Conservation (phyloP, 1,140 invertebrate species). For the Apocrypta bakeri region DNA sequence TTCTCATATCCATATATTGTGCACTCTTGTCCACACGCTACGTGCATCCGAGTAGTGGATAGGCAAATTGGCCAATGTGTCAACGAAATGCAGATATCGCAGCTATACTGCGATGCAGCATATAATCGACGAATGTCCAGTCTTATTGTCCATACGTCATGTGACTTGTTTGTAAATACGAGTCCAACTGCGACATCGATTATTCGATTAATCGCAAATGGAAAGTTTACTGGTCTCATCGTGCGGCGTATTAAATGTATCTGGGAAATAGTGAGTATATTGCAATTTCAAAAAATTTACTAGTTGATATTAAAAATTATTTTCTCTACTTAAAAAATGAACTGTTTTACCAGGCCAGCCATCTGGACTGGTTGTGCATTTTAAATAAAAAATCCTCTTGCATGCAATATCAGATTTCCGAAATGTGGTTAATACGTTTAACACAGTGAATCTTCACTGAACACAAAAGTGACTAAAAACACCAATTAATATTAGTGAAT, state of each 20-base stretch:
- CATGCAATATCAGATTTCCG: no score
- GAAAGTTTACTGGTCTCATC: neutral
- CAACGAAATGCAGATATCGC: neutral
- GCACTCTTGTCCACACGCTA: neutral
- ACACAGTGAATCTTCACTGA: no score
- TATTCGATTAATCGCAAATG: conserved; percentile 41
- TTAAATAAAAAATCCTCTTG: no score
- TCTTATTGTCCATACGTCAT: conserved; percentile 48
- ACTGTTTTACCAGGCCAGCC: no score
- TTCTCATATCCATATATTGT: neutral
- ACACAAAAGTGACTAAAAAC: no score
- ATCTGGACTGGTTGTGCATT: no score
- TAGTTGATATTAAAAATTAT: no score
- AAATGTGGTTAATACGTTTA: no score
- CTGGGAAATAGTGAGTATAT: neutral
- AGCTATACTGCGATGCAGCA: no score
- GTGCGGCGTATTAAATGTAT: neutral
- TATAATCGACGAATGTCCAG: conserved; percentile 9
- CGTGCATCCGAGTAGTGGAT: neutral
- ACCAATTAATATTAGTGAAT: no score
- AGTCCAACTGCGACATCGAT: conserved; percentile 43
- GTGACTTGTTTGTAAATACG: conserved; percentile 45
- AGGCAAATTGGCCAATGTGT: conserved; percentile 33
- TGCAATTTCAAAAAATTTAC: no score
- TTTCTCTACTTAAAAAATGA: no score